phyloP scores from a whole-genome alignment of 2,888 invertebrate species.

The Urechis unicinctus region DNA sequence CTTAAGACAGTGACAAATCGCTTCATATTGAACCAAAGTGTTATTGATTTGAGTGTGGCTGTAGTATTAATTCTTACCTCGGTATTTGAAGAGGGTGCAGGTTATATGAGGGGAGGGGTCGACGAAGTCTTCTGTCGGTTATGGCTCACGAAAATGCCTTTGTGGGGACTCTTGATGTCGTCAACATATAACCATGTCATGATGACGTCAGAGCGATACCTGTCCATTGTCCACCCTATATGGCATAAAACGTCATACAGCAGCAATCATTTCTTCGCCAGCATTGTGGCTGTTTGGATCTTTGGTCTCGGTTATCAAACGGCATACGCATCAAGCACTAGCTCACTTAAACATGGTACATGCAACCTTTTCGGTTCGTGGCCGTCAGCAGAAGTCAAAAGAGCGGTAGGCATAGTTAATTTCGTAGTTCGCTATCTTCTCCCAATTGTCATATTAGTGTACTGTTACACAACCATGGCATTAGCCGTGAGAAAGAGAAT shows the following conservation, averaged over 20 bases:
- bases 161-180: slow-evolving; percentile 16
- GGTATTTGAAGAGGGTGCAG: slow-evolving; percentile 1
- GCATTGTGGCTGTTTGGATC: slow-evolving; percentile 8
- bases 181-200: slow-evolving; percentile 17
- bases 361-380: slow-evolving; percentile 13
- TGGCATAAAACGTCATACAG: slow-evolving; percentile 15
- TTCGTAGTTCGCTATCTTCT: slow-evolving; percentile 16
- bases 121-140: slow-evolving; percentile 14
- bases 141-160: slow-evolving; percentile 15
- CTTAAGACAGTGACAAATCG: slow-evolving; percentile 11
- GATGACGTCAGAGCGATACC: slow-evolving; percentile 16
- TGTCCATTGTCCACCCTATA: slow-evolving; percentile 18
- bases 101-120: background rate
- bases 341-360: slow-evolving; percentile 12
- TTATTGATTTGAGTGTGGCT: slow-evolving; percentile 11
- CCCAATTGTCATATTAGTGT: slow-evolving; percentile 13
- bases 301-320: slow-evolving; percentile 11
- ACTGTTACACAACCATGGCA: slow-evolving; percentile 16
- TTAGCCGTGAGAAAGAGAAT: slow-evolving; percentile 6
- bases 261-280: slow-evolving; percentile 3
- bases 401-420: slow-evolving; percentile 11
- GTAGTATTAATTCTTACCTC: slow-evolving; percentile 9
- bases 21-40: slow-evolving; percentile 15
- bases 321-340: slow-evolving; percentile 4
- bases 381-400: slow-evolving; percentile 3